Evolutionary conservation across 2,113 vertebrate species (phyloP).

Genomic region (Dipodomys merriami): DNA sequence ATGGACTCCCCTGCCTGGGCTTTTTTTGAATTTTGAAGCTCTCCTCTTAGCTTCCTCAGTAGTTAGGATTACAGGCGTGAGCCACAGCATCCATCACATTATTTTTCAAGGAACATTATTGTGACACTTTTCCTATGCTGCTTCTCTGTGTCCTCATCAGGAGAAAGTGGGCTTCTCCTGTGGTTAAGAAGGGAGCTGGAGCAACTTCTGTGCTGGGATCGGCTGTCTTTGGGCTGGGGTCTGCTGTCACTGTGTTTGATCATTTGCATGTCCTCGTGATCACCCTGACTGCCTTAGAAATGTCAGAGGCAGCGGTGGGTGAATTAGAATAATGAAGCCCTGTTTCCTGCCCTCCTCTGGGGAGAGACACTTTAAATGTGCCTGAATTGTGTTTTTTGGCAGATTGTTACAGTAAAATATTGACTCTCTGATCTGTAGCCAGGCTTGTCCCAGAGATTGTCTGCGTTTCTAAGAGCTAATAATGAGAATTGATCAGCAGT

Average conservation of each 20-base stretch:
- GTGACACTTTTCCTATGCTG: neutral
- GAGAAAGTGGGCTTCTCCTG: neutral
- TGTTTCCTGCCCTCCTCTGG: constrained; percentile 65
- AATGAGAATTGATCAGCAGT: constrained; percentile 79
- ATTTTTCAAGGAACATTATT: neutral
- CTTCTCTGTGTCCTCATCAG: neutral
- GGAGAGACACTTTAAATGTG: constrained; percentile 72
- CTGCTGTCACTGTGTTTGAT: constrained; percentile 70
- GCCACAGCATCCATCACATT: too few species aligned
- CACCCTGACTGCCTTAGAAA: constrained; percentile 61
- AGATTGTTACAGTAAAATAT: constrained; percentile 80
- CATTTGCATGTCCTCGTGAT: constrained; percentile 43
- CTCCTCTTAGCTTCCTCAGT: too few species aligned
- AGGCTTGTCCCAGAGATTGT: constrained; percentile 72
- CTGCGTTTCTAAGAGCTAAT: constrained; percentile 80
- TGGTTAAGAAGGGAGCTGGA: neutral
- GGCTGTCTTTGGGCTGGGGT: constrained; percentile 9
- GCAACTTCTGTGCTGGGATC: neutral
- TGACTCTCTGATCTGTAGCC: constrained; percentile 80
- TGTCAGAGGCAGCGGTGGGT: constrained; percentile 73
- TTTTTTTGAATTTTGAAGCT: too few species aligned
- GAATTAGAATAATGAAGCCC: constrained; percentile 26
- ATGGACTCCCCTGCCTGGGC: too few species aligned
- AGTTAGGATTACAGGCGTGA: too few species aligned
- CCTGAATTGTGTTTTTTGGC: constrained; percentile 72